Conservation (phyloP, 2,888 invertebrate genomes). For the Drosophila putrida region DNA sequence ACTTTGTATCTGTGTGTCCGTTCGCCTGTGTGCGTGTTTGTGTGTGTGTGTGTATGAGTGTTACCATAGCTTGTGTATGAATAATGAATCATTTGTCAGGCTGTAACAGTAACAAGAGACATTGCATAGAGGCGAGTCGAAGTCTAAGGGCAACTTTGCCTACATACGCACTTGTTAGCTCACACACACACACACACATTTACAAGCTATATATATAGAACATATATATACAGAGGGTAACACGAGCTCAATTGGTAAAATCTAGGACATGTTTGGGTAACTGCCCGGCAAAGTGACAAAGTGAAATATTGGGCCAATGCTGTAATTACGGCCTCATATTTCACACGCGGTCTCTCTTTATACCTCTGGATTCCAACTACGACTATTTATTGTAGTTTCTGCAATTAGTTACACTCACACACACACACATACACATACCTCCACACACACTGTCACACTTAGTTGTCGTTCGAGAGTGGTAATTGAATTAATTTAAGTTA, state of each 20-base stretch:
- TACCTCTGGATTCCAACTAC: background rate
- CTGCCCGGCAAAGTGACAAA: slow-evolving; percentile 76
- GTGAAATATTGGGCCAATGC: slow-evolving; percentile 75
- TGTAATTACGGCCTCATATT: slow-evolving; percentile 80
- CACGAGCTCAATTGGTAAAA: slow-evolving; percentile 75
- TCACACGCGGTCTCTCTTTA: slow-evolving; percentile 42
- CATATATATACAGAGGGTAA: slow-evolving; percentile 47
- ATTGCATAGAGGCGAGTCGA: slow-evolving; percentile 53
- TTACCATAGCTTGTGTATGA: slow-evolving; percentile 57
- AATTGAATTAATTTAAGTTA: slow-evolving; percentile 92
- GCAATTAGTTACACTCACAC: slow-evolving; percentile 66
- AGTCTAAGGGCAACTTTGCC: slow-evolving; percentile 46
- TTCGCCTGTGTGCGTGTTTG: slow-evolving; percentile 12
- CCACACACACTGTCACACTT: slow-evolving; percentile 56
- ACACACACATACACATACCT: slow-evolving; percentile 31
- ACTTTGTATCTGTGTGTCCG: background rate
- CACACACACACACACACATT: slow-evolving; percentile 18
- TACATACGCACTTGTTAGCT: slow-evolving; percentile 63
- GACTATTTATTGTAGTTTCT: slow-evolving; percentile 59
- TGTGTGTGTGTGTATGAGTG: slow-evolving; percentile 21
- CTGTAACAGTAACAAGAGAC: slow-evolving; percentile 61
- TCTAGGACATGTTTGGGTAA: slow-evolving; percentile 79
- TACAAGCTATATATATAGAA: background rate
- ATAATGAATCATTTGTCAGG: slow-evolving; percentile 81
- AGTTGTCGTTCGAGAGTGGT: slow-evolving; percentile 84